These are phyloP conservation scores for Lepilemur ruficaudatus DNA, from an alignment of 2,797 vertebrate species.

Conservation along the genomic window DNA sequence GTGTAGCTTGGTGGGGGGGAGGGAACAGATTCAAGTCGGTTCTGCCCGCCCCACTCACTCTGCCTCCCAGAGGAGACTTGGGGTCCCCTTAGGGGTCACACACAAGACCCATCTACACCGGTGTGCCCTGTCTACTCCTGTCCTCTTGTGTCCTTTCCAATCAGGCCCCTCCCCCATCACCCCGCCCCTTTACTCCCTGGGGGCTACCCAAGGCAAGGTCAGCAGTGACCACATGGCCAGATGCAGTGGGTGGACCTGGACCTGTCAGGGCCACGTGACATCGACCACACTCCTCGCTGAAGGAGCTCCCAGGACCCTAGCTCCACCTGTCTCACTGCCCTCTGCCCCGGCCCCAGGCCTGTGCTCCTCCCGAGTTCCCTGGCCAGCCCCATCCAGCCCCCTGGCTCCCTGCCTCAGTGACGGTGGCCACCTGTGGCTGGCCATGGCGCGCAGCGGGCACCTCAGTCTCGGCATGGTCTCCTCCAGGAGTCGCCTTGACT, in stretches of 20 bases:
- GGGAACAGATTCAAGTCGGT: background rate
- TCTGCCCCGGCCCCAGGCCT: too few relatives aligned
- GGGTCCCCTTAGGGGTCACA: background rate
- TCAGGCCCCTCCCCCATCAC: rapidly evolving
- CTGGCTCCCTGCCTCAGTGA: background rate
- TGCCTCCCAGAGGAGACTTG: background rate
- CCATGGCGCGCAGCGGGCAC: rapidly evolving
- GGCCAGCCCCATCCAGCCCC: too few relatives aligned
- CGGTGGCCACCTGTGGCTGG: background rate
- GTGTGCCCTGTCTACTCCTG: too few relatives aligned
- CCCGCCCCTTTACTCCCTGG: background rate
- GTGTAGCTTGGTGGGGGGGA: rapidly evolving
- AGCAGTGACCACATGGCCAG: background rate
- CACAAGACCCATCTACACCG: rapidly evolving
- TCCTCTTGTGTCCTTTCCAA: background rate
- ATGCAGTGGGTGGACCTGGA: background rate
- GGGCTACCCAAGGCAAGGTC: background rate
- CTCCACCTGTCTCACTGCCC: rapidly evolving
- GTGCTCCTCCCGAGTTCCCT: too few relatives aligned
- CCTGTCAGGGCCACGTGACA: background rate
- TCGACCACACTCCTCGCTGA: too few relatives aligned
- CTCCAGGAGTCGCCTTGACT: background rate
- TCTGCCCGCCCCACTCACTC: background rate
- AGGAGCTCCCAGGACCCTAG: background rate
- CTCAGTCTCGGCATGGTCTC: background rate